Percentiles rank a stretch among this genome's conserved stretches.
Conservation (phyloP, 92 coral and sea anemone species). For the Porites cylindrica region DNA sequence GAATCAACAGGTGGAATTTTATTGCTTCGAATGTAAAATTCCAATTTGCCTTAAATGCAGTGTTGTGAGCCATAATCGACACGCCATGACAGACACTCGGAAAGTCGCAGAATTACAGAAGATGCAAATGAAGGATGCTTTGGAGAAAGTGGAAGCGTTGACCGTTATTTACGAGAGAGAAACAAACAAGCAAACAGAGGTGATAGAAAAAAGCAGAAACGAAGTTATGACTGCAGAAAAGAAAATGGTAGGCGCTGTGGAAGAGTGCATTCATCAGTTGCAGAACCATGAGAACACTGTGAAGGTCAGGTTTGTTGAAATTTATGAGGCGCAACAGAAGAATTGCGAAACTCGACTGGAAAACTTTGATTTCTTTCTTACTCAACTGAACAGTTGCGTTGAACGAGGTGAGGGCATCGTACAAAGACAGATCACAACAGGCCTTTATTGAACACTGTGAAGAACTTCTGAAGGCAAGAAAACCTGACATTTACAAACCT, state of each 20-base stretch:
- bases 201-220: too few species aligned
- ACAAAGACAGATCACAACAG: too few species aligned
- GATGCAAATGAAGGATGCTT: neutral
- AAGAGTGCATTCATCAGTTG: neutral
- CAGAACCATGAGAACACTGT: neutral
- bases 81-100: conserved; percentile 6
- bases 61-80: neutral
- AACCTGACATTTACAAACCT: neutral
- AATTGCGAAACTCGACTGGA: neutral
- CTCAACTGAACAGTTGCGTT: neutral
- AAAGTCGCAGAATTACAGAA: neutral
- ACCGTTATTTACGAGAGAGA: neutral
- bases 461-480: neutral
- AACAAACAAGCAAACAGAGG: neutral
- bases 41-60: neutral
- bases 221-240: too few species aligned
- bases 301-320: neutral
- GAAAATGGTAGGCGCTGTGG: too few species aligned
- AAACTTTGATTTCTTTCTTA: neutral
- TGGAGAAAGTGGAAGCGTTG: too few species aligned
- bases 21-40: neutral
- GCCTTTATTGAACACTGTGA: neutral
- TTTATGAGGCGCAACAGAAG: neutral
- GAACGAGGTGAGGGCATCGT: neutral
- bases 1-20: neutral